Base-by-base conservation (phyloP, 2,113 vertebrate genomes). In the Platichthys flesus region DNA sequence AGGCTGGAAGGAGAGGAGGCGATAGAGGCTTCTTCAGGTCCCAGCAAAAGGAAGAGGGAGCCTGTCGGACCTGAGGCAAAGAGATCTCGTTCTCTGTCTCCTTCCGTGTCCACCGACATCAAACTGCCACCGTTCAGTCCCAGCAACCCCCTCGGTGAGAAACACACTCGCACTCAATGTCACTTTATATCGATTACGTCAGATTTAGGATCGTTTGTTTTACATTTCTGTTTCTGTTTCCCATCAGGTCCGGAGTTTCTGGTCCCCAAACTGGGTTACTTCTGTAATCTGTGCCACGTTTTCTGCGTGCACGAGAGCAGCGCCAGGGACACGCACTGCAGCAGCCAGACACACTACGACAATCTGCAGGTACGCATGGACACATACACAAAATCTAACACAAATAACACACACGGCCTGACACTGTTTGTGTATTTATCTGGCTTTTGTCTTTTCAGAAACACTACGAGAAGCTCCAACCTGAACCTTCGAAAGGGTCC, bases 231-330 rank as follows among this genome's bases (percentile, higher is more conserved):
- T n/a, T 42, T 9, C 15, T 45, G 4, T 58, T 21, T 21, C 21
- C 15, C n/a, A 57, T 1, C 82, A 95, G 94, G 94, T 67, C 69
- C 82, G 63, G 91, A 95, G 61, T 94, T 94, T 49, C 88, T 95
- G 28, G 86, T 94, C 8, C 93, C 90, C 0, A 94, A 90, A 76
- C 86, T 88, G 0, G 94, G 93, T 0, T 95, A 78, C 70, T 94
- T 90, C 90, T 95, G 94, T 74, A 89, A 91, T 8, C 87, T 95
- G 2, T 95, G 94, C 78, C 82, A 67, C 0, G 16, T 82, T 12
- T 91, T 88, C 76, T 91, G 84, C 80, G n/a, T 82, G 59, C 79
- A 64, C 1, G 82, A 91, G 80, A 71, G 2, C 21, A 58, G 55
- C 0, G 86, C 91, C 35, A 86, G 62, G 42, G 66, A 76, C 0